Conservation (phyloP, 2,113 vertebrate species). For the Dendrocopos noguchii region DNA sequence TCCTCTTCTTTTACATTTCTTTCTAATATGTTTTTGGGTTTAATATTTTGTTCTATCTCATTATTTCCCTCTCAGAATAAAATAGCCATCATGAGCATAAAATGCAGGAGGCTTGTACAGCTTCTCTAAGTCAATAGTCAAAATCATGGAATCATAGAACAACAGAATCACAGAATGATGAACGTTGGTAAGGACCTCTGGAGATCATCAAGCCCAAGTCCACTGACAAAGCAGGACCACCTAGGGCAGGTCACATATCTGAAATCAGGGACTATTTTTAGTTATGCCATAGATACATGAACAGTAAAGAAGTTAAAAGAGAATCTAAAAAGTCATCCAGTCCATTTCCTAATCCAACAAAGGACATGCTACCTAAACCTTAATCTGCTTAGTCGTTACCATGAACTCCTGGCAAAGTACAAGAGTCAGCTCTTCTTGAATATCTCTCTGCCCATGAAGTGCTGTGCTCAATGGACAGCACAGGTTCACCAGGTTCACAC, state of each 20-base stretch:
- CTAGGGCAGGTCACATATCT: too few species aligned
- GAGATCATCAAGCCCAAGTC: too few species aligned
- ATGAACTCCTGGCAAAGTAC: not conserved
- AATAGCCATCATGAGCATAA: not conserved
- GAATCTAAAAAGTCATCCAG: not conserved
- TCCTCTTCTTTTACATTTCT: accelerated
- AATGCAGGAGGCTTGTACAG: not conserved
- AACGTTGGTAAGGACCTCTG: too few species aligned
- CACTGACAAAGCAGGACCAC: too few species aligned
- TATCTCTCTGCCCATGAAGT: not conserved
- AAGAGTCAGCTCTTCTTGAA: not conserved
- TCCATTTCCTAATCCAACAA: not conserved
- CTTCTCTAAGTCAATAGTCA: not conserved
- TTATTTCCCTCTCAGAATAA: not conserved
- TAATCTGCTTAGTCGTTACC: not conserved
- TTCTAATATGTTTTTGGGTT: not conserved
- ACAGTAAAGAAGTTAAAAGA: not conserved
- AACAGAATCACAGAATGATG: too few species aligned
- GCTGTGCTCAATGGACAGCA: not conserved
- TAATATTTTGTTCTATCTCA: not conserved
- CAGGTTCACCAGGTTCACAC: not conserved
- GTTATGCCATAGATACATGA: not conserved
- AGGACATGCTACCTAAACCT: not conserved
- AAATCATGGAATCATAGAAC: not conserved
- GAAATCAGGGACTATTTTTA: not conserved